These are phyloP conservation scores for Pluvialis apricaria DNA, from an alignment of 2,113 vertebrate genomes.

Conservation along the genomic window DNA sequence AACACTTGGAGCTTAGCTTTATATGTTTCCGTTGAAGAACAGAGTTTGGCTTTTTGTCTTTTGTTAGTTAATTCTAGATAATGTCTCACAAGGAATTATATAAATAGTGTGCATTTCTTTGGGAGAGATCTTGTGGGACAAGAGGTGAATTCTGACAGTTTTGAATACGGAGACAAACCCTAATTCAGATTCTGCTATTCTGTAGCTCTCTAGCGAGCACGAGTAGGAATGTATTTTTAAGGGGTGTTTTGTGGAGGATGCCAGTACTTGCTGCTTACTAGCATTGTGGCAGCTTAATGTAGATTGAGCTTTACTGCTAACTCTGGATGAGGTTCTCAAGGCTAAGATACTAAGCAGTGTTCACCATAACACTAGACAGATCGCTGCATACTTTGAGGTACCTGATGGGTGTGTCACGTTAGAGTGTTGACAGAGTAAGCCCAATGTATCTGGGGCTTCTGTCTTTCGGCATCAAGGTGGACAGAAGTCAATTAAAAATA, in stretches of 20 bases:
- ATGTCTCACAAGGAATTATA: background rate
- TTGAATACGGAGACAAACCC: background rate
- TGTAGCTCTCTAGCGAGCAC: background rate
- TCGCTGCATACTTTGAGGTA: background rate
- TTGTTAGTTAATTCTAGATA: background rate
- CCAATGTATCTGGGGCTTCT: background rate
- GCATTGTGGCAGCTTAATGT: background rate
- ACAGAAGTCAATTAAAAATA: background rate
- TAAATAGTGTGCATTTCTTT: background rate
- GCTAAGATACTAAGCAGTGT: background rate
- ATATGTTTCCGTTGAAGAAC: background rate
- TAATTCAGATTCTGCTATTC: background rate
- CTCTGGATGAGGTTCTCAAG: background rate
- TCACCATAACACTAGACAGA: background rate
- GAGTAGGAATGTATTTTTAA: background rate
- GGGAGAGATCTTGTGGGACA: background rate
- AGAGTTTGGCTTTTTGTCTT: background rate
- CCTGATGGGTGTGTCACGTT: rapidly evolving
- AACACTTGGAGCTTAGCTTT: background rate
- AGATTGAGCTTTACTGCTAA: background rate
- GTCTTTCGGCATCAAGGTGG: background rate
- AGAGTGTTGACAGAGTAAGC: background rate
- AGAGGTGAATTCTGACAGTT: background rate
- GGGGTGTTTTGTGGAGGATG: background rate
- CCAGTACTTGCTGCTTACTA: background rate